A percentile compares a stretch with the other conserved stretches of the same genome.
phyloP scores from a whole-genome alignment of 2,888 invertebrate genomes.

The Cerceris rybyensis region DNA sequence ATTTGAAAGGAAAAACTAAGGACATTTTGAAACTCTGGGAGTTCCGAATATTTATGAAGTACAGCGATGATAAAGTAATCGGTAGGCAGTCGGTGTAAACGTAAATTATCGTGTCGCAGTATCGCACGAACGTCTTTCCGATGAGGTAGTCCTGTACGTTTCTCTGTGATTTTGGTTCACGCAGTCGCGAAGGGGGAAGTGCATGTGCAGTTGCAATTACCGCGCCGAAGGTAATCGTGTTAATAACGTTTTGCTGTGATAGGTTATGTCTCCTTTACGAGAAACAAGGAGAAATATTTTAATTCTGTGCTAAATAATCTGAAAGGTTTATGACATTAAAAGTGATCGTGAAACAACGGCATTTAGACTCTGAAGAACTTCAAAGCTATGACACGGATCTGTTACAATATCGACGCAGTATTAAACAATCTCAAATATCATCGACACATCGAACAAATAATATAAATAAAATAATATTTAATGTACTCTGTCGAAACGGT shows the following conservation, averaged over 20 bases:
- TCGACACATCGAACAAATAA: not conserved
- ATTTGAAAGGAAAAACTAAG: no score
- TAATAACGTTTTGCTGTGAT: not conserved
- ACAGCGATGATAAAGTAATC: no score
- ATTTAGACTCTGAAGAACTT: not conserved
- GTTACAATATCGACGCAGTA: conserved; percentile 1
- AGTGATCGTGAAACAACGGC: not conserved
- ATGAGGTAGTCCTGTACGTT: not conserved
- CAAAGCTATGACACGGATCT: not conserved
- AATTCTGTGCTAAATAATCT: conserved; percentile 8
- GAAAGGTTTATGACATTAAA: not conserved
- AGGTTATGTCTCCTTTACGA: conserved; percentile 35
- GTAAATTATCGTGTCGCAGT: no score
- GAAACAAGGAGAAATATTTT: conserved; percentile 15
- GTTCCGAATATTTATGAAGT: no score
- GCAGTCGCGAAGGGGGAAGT: not conserved
- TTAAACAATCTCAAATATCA: conserved; percentile 15
- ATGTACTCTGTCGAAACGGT: no score
- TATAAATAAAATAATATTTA: no score
- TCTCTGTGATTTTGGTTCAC: not conserved
- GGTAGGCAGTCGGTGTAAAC: no score
- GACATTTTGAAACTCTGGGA: no score
- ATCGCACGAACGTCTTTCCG: no score
- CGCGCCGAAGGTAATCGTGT: not conserved
- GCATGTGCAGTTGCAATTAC: not conserved